Conservation (phyloP, 1,140 invertebrate genomes). For the Rhopalosiphum maidis region DNA sequence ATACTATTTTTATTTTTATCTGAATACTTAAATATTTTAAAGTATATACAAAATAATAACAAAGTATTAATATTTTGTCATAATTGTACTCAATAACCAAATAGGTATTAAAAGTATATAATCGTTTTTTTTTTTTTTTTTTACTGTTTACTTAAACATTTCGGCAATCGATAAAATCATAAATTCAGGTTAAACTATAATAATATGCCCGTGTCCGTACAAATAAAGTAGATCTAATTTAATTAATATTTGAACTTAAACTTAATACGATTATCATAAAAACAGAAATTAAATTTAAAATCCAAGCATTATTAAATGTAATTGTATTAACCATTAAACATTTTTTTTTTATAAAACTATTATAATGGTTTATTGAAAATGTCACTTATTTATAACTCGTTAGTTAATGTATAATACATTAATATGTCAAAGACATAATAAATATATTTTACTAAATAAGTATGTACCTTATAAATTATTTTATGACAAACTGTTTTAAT, state of each 20-base stretch:
- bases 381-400: neutral
- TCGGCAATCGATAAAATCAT: neutral
- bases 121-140: neutral
- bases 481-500: neutral
- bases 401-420: slow-evolving; percentile 17
- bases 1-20: neutral
- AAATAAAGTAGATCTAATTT: neutral
- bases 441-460: neutral
- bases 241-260: neutral
- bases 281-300: slow-evolving; percentile 5
- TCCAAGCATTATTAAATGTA: neutral
- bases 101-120: neutral
- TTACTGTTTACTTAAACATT: neutral
- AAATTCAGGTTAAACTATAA: neutral
- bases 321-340: neutral
- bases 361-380: neutral
- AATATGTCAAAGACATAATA: neutral
- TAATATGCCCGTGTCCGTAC: neutral
- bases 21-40: neutral
- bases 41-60: neutral
- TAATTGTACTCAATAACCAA: neutral
- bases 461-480: slow-evolving; percentile 6
- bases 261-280: neutral
- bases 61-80: neutral
- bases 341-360: neutral